A percentile compares a stretch with the other conserved stretches of the same genome.
These are phyloP conservation scores for Willowsia nigromaculata DNA, from an alignment of 2,888 invertebrate genomes.

Conservation along the genomic window DNA sequence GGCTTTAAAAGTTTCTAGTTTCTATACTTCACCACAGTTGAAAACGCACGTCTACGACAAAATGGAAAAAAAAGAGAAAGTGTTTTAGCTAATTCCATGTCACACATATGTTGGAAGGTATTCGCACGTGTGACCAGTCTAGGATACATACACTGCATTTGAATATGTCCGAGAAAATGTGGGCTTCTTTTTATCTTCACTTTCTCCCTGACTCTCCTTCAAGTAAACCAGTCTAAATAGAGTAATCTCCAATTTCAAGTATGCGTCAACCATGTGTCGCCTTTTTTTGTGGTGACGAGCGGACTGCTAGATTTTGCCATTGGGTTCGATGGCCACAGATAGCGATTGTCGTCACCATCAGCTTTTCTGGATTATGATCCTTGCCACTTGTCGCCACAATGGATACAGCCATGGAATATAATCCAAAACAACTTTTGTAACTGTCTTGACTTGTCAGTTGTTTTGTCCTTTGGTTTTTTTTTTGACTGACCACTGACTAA, in stretches of 20 bases:
- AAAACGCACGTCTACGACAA: not conserved
- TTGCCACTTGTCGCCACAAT: not conserved
- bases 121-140: constrained; percentile 40
- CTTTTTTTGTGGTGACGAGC: not conserved
- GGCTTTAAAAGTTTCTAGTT: not conserved
- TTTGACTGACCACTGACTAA: not conserved
- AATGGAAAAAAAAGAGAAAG: not conserved
- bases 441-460: not conserved
- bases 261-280: not conserved
- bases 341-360: not conserved
- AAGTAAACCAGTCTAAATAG: not conserved
- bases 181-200: not conserved
- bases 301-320: not conserved
- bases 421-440: not conserved
- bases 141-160: not conserved
- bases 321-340: not conserved
- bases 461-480: not conserved
- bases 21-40: not conserved
- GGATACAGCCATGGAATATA: not conserved
- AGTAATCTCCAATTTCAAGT: not conserved
- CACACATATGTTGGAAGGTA: not conserved
- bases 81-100: not conserved
- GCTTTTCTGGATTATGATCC: not conserved
- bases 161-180: not conserved
- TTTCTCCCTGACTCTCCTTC: not conserved